Evolutionary conservation across 2,113 vertebrate genomes (phyloP).

Genomic region (Dunckerocampus dactyliophorus): DNA sequence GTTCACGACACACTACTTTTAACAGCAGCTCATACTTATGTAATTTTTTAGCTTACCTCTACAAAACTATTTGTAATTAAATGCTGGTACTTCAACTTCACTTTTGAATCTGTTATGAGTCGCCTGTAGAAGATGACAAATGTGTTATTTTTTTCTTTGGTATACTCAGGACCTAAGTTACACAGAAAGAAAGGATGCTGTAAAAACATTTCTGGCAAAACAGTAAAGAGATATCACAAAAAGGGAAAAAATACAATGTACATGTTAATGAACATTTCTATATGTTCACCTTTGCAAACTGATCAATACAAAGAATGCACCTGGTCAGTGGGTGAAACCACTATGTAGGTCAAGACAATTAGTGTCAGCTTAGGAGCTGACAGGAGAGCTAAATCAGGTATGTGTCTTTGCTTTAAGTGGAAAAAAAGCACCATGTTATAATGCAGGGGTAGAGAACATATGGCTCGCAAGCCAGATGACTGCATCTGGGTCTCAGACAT

Average conservation of each 20-base stretch:
- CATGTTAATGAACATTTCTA: neutral
- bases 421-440: neutral
- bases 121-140: constrained; percentile 77
- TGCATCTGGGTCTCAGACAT: too few relatives aligned
- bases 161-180: neutral
- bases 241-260: neutral
- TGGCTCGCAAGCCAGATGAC: too few relatives aligned
- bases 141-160: neutral
- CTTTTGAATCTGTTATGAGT: constrained; percentile 99
- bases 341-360: constrained; percentile 70
- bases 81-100: constrained; percentile 99
- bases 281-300: too few relatives aligned
- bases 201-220: neutral
- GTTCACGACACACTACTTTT: neutral
- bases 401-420: too few relatives aligned
- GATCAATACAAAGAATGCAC: constrained; percentile 15
- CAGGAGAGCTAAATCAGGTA: constrained; percentile 8
- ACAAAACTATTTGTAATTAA: constrained; percentile 99
- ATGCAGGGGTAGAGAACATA: neutral
- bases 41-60: constrained; percentile 82
- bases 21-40: neutral
- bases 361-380: constrained; percentile 42
- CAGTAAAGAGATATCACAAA: neutral
- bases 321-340: constrained; percentile 20
- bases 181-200: neutral